Evolutionary conservation across 2,113 vertebrate species (phyloP).

Genomic region (Brachyhypopomus gauderio): DNA sequence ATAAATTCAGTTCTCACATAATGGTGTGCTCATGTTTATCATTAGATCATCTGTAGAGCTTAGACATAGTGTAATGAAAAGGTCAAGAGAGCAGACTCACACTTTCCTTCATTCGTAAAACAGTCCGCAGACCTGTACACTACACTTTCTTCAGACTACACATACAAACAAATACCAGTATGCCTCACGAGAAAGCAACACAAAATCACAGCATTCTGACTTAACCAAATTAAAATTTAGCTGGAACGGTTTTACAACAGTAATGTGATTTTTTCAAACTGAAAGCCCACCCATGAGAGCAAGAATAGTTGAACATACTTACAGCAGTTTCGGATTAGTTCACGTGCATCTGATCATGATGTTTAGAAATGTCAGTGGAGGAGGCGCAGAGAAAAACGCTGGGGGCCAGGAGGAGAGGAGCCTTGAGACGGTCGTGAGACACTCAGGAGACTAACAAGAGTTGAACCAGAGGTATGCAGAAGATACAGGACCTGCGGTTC

Average conservation of each 20-base stretch:
- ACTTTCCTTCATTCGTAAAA: background rate
- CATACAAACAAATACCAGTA: background rate
- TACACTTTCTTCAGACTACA: background rate
- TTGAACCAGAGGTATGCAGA: background rate
- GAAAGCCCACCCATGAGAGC: constrained; percentile 2
- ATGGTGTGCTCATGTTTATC: background rate
- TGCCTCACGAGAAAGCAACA: background rate
- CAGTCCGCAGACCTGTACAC: background rate
- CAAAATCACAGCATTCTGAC: background rate
- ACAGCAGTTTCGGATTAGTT: constrained; percentile 32
- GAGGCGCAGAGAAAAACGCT: background rate
- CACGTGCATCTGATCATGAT: constrained; percentile 24
- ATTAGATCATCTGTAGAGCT: background rate
- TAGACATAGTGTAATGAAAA: background rate
- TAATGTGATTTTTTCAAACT: background rate
- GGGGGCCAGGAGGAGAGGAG: constrained; percentile 4
- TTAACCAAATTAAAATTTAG: too few relatives aligned
- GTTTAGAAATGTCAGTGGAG: background rate
- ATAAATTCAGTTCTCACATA: background rate
- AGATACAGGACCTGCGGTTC: constrained; percentile 32
- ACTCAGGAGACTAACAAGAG: too few relatives aligned
- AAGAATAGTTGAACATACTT: constrained; percentile 38
- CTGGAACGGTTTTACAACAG: too few relatives aligned
- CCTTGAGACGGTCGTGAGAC: background rate
- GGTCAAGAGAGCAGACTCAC: background rate